Conservation (phyloP, 2,797 vertebrate species). For the Gymnopithys bicolor region DNA sequence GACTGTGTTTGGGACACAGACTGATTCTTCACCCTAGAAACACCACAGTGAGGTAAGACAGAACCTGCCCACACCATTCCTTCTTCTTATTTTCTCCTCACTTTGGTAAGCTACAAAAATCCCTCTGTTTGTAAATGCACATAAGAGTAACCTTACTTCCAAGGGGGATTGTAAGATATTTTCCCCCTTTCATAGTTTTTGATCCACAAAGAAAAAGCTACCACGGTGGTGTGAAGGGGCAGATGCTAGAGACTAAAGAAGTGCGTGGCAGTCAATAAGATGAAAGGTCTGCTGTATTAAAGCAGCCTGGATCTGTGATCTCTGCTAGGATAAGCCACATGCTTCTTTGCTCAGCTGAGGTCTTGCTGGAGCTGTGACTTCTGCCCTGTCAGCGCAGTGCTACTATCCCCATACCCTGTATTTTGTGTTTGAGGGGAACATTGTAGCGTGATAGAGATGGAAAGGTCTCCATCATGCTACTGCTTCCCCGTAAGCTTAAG, state of each 20-base stretch:
- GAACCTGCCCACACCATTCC: not conserved
- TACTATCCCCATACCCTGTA: too few species aligned
- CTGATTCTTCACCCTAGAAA: not conserved
- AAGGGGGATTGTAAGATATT: not conserved
- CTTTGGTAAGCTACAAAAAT: not conserved
- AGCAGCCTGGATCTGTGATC: not conserved
- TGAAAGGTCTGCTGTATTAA: not conserved
- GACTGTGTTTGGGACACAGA: not conserved
- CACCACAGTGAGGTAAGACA: not conserved
- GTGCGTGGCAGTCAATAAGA: not conserved
- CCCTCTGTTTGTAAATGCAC: not conserved
- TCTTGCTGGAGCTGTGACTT: not conserved
- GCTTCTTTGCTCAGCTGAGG: not conserved
- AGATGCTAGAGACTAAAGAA: not conserved
- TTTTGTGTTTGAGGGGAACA: not conserved
- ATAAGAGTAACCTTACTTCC: not conserved
- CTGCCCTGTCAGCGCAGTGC: not conserved
- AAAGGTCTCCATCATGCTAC: accelerated
- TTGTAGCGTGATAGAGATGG: not conserved
- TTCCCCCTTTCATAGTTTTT: not conserved
- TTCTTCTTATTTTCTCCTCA: not conserved
- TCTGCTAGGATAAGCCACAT: not conserved
- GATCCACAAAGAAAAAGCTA: not conserved
- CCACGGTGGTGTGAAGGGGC: not conserved
- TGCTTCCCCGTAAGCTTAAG: not conserved